Conservation (phyloP, 2,797 vertebrate genomes). For the Dallia pectoralis region DNA sequence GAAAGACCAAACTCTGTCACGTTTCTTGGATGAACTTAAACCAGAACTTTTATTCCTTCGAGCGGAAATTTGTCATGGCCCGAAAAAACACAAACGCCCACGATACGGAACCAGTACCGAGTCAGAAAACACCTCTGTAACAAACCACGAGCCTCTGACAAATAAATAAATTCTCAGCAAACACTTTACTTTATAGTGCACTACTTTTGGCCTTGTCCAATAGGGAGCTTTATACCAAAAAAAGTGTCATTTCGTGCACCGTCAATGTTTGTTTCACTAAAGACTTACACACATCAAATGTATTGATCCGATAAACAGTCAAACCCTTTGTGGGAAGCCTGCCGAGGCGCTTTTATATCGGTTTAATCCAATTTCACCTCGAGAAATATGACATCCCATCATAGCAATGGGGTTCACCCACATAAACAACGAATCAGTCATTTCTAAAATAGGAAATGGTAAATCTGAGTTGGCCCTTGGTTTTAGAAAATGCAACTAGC, state of each 20-base stretch:
- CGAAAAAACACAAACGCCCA: too few relatives aligned
- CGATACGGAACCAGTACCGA: too few relatives aligned
- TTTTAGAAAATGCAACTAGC: neutral
- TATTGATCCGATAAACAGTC: conserved; percentile 3
- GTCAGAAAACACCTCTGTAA: too few relatives aligned
- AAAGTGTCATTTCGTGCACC: neutral
- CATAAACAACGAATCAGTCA: neutral
- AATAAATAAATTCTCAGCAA: too few relatives aligned
- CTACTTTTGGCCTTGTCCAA: neutral
- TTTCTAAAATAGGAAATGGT: neutral
- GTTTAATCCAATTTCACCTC: neutral
- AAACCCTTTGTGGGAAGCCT: neutral
- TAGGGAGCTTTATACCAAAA: neutral
- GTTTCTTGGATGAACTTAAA: too few relatives aligned
- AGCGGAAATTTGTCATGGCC: too few relatives aligned
- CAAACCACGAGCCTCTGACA: too few relatives aligned
- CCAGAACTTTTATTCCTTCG: too few relatives aligned
- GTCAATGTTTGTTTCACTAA: neutral
- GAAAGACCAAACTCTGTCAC: too few relatives aligned
- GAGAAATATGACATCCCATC: neutral
- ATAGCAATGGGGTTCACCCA: neutral
- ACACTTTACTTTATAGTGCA: neutral
- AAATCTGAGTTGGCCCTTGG: neutral
- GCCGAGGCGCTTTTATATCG: neutral
- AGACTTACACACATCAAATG: neutral